These are phyloP conservation scores for Volucella bombylans DNA, from an alignment of 2,888 invertebrate genomes.

Conservation along the genomic window DNA sequence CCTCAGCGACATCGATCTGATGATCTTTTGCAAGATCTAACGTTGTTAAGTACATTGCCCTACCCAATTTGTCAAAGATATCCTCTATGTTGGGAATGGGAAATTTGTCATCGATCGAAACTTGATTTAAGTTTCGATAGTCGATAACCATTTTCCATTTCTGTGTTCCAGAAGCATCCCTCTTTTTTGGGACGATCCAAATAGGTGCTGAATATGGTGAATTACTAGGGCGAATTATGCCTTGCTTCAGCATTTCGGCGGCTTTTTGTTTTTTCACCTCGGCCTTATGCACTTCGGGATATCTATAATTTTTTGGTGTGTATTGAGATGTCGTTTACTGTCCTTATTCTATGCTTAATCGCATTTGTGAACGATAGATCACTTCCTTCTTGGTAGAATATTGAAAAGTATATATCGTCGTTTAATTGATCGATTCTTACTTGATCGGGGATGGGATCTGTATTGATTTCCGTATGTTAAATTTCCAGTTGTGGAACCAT, in stretches of 20 bases:
- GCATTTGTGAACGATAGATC: too few relatives aligned
- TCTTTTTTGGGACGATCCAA: too few relatives aligned
- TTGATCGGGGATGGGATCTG: background rate
- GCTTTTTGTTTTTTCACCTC: too few relatives aligned
- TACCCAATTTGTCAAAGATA: too few relatives aligned
- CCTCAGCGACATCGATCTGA: constrained; percentile 54
- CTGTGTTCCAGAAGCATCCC: constrained; percentile 58
- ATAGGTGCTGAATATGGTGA: too few relatives aligned
- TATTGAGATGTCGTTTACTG: too few relatives aligned
- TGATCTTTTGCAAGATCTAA: constrained; percentile 65
- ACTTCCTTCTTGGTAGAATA: constrained; percentile 31
- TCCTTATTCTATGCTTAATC: too few relatives aligned
- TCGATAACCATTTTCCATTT: constrained; percentile 72
- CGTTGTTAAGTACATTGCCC: constrained; percentile 62
- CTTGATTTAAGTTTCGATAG: constrained; percentile 65
- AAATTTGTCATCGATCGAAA: constrained; percentile 66
- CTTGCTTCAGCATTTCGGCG: constrained; percentile 42
- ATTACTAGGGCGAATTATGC: constrained; percentile 40
- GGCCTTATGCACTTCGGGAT: too few relatives aligned
- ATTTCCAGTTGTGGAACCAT: constrained; percentile 7
- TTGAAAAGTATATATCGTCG: background rate
- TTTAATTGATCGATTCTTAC: constrained; percentile 11
- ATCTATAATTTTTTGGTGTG: too few relatives aligned
- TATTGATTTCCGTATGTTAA: constrained; percentile 21
- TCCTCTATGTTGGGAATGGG: too few relatives aligned